Evolutionary conservation across 2,113 vertebrate species (phyloP), one percentile per base, ranked within the genome.

Genomic region (Chinchilla lanigera): DNA sequence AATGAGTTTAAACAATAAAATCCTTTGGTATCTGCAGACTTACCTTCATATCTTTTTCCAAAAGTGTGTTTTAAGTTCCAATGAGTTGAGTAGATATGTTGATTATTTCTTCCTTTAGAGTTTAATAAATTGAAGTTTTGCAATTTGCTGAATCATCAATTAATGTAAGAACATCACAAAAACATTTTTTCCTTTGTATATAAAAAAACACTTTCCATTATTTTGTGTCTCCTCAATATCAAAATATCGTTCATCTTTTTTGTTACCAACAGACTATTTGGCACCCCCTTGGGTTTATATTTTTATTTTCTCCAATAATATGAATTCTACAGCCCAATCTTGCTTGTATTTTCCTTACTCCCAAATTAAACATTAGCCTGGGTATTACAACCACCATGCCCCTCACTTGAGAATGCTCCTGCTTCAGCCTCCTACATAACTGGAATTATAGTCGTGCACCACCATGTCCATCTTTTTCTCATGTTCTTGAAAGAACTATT

Each of bases 241-340:
- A 16, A 69, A 1, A 16, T 56, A 89, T 47, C 5, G 7, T 69
- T 75, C 61, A n/a, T 41, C 19, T 24, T 52, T 90, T 75, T 67
- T 83, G 93, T 56, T 7, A 7, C 7, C 24, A 89, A 60, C 3
- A 88, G 84, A 92, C 88, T 9, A 2, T 61, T 93, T 86, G 63
- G 93, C 30, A 82, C 26, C 7, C 82, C 90, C 89, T 97, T 50
- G 86, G 35, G 90, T 75, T 90, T 88, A 87, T 12, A 44, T 28
- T 35, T 7, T 84, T 78, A 86, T 90, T 87, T 94, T 95, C 54
- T 93, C 56, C 94, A 90, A 77, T 44, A 95, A 75, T 54, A 50
- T 17, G 16, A 67, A 85, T 7, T 82, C 67, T 83, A 50, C 71
- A 87, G 89, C 26, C 3, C 14, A 71, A 80, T 92, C 5, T 96